phyloP scores from a whole-genome alignment of 2,113 vertebrate species.

The Malurus melanocephalus region DNA sequence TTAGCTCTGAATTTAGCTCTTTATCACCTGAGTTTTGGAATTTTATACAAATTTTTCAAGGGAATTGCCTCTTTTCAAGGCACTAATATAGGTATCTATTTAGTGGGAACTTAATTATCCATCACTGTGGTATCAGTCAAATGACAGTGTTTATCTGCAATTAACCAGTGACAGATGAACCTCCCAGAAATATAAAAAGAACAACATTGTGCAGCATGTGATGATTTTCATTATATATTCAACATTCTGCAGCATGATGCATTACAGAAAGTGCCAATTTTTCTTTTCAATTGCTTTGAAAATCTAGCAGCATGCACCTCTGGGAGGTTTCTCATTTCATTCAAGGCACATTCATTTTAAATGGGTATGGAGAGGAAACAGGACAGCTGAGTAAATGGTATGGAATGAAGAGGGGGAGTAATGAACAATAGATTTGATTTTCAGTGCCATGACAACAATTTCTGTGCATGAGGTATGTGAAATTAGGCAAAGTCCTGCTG shows the following conservation, averaged over 20 bases:
- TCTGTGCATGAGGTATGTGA: not conserved
- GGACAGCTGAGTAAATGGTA: slow-evolving; percentile 29
- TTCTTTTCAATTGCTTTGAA: slow-evolving; percentile 55
- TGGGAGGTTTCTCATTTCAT: slow-evolving; percentile 43
- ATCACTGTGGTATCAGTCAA: slow-evolving; percentile 48
- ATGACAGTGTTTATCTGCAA: slow-evolving; percentile 64
- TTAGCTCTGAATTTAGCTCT: not conserved
- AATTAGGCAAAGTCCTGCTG: not conserved
- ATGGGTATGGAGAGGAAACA: not conserved
- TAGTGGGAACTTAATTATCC: slow-evolving; percentile 52
- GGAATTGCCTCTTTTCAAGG: slow-evolving; percentile 37
- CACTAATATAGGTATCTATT: slow-evolving; percentile 18
- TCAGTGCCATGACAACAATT: slow-evolving; percentile 37
- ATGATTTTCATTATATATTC: slow-evolving; percentile 36
- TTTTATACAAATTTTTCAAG: not conserved
- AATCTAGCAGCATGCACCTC: slow-evolving; percentile 41
- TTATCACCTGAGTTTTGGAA: not conserved
- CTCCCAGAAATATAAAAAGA: slow-evolving; percentile 44
- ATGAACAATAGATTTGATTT: slow-evolving; percentile 14
- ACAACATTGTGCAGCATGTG: slow-evolving; percentile 6
- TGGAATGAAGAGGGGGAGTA: not conserved
- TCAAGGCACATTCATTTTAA: slow-evolving; percentile 45
- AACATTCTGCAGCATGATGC: slow-evolving; percentile 13
- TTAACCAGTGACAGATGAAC: slow-evolving; percentile 47
- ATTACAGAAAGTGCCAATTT: slow-evolving; percentile 40